Conservation (phyloP, 2,888 invertebrate species). For the Drosophila sordidapex region DNA sequence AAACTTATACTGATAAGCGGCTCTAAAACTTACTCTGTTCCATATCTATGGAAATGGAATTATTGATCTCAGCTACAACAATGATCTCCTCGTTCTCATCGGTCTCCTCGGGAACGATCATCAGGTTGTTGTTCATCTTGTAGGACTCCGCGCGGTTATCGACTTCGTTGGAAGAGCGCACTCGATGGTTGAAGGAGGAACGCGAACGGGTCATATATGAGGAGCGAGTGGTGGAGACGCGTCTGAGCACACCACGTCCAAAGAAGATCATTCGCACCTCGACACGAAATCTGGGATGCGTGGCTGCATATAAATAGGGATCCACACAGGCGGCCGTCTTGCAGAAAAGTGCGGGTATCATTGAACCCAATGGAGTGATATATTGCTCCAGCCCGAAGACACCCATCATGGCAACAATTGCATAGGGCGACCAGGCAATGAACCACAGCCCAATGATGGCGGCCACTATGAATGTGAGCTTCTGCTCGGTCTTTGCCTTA, state of each 20-base stretch:
- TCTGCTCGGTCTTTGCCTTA: constrained; percentile 89
- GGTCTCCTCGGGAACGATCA: constrained; percentile 76
- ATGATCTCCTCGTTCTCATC: constrained; percentile 75
- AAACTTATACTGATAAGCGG: not conserved
- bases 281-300: constrained; percentile 90
- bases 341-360: constrained; percentile 92
- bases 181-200: constrained; percentile 72
- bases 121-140: constrained; percentile 69
- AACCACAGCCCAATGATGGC: constrained; percentile 91
- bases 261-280: constrained; percentile 85
- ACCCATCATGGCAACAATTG: constrained; percentile 90
- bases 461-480: constrained; percentile 89
- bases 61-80: constrained; percentile 66
- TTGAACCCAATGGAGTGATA: constrained; percentile 89
- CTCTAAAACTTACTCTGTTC: constrained; percentile 75
- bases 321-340: constrained; percentile 93
- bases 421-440: constrained; percentile 93
- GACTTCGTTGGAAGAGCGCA: constrained; percentile 46
- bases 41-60: constrained; percentile 45
- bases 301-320: constrained; percentile 92
- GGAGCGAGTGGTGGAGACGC: constrained; percentile 81
- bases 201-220: constrained; percentile 77
- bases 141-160: constrained; percentile 57
- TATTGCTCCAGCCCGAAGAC: constrained; percentile 88
- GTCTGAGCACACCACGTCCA: constrained; percentile 65